Conservation (phyloP, 2,113 vertebrate species). For the Malaclemys terrapin region DNA sequence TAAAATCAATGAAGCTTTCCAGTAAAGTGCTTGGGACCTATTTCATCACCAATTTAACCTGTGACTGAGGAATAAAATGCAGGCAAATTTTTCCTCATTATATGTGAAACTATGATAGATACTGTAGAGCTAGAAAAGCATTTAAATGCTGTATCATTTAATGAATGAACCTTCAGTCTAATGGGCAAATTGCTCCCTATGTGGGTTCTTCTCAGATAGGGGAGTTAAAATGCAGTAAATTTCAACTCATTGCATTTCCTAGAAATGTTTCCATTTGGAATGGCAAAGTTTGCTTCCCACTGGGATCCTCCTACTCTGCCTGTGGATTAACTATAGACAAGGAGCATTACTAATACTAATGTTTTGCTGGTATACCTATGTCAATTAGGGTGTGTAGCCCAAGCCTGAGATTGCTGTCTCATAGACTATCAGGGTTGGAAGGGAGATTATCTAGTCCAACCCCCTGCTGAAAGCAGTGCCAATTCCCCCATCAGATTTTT, state of each 20-base stretch:
- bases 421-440: too few species aligned
- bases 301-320: too few species aligned
- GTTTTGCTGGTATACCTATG: too few species aligned
- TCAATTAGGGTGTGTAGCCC: too few species aligned
- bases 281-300: too few species aligned
- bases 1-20: slow-evolving; percentile 26
- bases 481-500: too few species aligned
- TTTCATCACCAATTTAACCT: slow-evolving; percentile 19
- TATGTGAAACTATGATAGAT: neutral
- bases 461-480: too few species aligned
- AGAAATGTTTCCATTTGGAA: too few species aligned
- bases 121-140: slow-evolving; percentile 11
- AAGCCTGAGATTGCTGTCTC: neutral
- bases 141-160: neutral
- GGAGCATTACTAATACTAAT: too few species aligned
- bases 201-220: neutral
- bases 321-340: too few species aligned
- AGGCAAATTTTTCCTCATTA: slow-evolving; percentile 9
- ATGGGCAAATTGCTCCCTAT: neutral
- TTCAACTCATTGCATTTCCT: neutral
- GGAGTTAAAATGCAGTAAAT: neutral
- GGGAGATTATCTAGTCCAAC: too few species aligned
- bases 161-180: neutral
- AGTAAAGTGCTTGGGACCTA: slow-evolving; percentile 44
- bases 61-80: slow-evolving; percentile 41